These are phyloP conservation scores for Anthopleura sola DNA, from an alignment of 64 coral and sea anemone genomes.

Conservation along the genomic window DNA sequence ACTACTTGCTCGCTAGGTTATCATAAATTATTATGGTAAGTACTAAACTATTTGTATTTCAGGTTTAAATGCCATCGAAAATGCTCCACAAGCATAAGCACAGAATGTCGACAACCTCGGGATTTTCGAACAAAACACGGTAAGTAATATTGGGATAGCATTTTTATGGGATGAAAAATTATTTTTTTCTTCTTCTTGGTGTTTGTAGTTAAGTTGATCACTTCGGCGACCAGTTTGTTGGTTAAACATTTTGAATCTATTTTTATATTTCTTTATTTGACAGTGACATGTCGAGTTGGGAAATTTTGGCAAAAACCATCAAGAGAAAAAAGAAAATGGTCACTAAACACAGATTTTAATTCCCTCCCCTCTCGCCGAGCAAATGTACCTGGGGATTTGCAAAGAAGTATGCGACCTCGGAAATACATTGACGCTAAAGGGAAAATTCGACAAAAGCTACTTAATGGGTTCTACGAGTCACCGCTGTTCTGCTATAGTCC, in stretches of 20 bases:
- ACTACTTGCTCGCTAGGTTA: constrained; percentile 4
- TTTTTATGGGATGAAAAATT: constrained; percentile 44
- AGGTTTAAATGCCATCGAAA: constrained; percentile 93
- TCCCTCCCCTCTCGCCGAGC: constrained; percentile 2
- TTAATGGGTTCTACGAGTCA: constrained; percentile 84
- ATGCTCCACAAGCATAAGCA: constrained; percentile 34
- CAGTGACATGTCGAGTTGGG: constrained; percentile 51
- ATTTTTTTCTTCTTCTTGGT: neutral
- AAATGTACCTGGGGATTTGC: neutral
- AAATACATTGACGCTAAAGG: constrained; percentile 42
- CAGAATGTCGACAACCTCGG: constrained; percentile 35
- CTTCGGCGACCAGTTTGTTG: neutral
- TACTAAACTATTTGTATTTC: constrained; percentile 19
- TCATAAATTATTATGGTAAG: constrained; percentile 18
- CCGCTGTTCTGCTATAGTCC: constrained; percentile 67
- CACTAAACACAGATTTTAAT: neutral
- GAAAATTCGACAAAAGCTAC: constrained; percentile 65
- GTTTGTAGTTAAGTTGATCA: neutral
- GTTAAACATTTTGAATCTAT: neutral
- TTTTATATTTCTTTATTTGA: neutral
- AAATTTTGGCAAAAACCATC: constrained; percentile 53
- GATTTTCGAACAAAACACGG: constrained; percentile 51
- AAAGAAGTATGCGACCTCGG: constrained; percentile 19
- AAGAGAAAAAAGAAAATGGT: constrained; percentile 40
- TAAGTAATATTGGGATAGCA: constrained; percentile 44